A percentile compares a stretch with the other conserved stretches of the same genome.
phyloP scores from a whole-genome alignment of 35 echinoderm and acorn worm species.

The Patiria miniata region DNA sequence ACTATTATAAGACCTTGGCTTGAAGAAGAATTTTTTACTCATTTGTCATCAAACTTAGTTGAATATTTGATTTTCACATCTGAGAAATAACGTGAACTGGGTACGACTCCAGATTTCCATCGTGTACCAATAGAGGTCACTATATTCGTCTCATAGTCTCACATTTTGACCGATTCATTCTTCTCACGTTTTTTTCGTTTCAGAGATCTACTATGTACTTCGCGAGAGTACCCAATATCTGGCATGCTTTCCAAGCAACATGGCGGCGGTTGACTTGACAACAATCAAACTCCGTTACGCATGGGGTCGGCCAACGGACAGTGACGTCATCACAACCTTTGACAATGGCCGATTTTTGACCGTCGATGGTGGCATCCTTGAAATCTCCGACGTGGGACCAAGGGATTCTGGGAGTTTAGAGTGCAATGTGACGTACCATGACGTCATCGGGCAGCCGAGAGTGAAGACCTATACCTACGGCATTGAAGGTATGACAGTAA shows the following conservation, averaged over 20 bases:
- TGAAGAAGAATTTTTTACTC: no score
- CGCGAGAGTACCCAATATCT: background rate
- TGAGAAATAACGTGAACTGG: background rate
- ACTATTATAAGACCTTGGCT: no score
- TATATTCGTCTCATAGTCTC: no score
- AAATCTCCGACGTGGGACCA: background rate
- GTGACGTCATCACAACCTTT: background rate
- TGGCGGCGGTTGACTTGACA: background rate
- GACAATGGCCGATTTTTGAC: background rate
- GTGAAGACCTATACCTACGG: background rate
- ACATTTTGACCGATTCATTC: no score
- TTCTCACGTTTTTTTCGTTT: background rate
- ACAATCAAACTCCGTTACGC: background rate
- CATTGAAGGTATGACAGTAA: background rate
- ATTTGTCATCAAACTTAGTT: no score
- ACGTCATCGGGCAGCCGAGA: background rate
- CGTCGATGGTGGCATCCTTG: background rate
- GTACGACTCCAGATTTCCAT: background rate
- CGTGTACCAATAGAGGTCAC: background rate
- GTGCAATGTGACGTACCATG: background rate
- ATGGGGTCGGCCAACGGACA: background rate
- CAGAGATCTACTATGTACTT: background rate
- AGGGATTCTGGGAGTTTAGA: background rate
- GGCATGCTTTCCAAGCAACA: constrained; percentile 10
- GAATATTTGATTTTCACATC: no score